phyloP scores from a whole-genome alignment of 2,113 vertebrate genomes.

The Equus przewalskii region DNA sequence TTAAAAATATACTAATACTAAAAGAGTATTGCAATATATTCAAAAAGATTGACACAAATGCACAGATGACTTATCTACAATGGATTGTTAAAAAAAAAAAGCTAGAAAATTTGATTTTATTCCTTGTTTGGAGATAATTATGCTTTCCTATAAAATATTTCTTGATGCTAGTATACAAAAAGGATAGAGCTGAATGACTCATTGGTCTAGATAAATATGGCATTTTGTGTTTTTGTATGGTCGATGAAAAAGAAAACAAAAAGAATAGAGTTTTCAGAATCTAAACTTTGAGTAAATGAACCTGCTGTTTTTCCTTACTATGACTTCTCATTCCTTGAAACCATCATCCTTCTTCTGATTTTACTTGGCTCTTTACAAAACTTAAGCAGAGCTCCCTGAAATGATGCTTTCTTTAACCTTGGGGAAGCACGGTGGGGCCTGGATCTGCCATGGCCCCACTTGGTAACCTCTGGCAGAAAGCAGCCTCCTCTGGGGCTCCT shows the following conservation, averaged over 20 bases:
- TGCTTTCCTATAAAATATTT: background rate
- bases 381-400: background rate
- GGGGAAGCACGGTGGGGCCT: background rate
- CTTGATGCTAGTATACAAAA: background rate
- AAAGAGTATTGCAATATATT: background rate
- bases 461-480: background rate
- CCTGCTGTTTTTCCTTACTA: background rate
- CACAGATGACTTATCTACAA: background rate
- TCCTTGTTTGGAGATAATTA: background rate
- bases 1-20: background rate
- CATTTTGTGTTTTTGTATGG: background rate
- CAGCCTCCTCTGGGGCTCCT: background rate
- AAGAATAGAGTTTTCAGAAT: background rate
- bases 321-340: background rate
- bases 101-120: background rate
- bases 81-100: background rate
- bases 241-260: background rate
- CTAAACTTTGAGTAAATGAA: background rate
- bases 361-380: conserved; percentile 6
- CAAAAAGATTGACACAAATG: conserved; percentile 1
- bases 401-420: background rate
- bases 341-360: background rate
- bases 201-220: background rate
- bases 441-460: background rate
- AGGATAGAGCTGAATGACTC: background rate